Evolutionary conservation across 2,888 invertebrate species (phyloP).

Genomic region (Morpho achilles): DNA sequence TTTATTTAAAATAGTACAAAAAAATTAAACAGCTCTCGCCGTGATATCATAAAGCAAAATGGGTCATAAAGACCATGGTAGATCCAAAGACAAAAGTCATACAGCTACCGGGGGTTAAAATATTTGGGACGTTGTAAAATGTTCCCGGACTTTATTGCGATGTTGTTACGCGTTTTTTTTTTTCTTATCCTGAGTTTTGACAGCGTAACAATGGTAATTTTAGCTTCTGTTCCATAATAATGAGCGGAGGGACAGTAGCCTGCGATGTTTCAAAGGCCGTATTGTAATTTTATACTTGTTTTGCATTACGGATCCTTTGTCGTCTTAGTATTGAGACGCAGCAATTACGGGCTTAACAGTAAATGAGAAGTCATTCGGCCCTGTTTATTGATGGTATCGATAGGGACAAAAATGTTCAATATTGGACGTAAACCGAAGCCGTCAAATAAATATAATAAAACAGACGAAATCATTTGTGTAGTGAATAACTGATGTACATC

Average conservation of each 20-base stretch:
- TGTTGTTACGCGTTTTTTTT: conserved; percentile 63
- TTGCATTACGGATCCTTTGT: conserved; percentile 30
- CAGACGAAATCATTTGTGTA: too few species aligned
- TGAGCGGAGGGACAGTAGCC: conserved; percentile 32
- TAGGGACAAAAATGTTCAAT: conserved; percentile 7
- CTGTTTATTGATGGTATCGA: conserved; percentile 28
- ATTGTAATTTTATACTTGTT: conserved; percentile 34
- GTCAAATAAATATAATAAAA: too few species aligned
- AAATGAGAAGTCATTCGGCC: conserved; percentile 17
- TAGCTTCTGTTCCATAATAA: conserved; percentile 66
- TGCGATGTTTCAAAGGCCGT: conserved; percentile 27
- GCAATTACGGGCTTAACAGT: conserved; percentile 40
- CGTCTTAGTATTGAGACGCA: conserved; percentile 26
- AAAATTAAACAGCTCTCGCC: conserved; percentile 56
- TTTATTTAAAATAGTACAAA: conserved; percentile 72
- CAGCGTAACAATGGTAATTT: conserved; percentile 60
- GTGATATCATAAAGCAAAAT: conserved; percentile 67
- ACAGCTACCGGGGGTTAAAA: conserved; percentile 61
- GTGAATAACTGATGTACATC: too few species aligned
- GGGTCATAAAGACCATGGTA: conserved; percentile 58
- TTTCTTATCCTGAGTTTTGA: conserved; percentile 64
- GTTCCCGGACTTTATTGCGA: conserved; percentile 62
- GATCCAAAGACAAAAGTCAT: conserved; percentile 63
- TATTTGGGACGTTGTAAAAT: conserved; percentile 66
- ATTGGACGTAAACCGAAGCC: background rate